Evolutionary conservation across 2,888 invertebrate species (phyloP), one percentile per base, ranked within the genome.

Genomic region (Synergus japonicus): DNA sequence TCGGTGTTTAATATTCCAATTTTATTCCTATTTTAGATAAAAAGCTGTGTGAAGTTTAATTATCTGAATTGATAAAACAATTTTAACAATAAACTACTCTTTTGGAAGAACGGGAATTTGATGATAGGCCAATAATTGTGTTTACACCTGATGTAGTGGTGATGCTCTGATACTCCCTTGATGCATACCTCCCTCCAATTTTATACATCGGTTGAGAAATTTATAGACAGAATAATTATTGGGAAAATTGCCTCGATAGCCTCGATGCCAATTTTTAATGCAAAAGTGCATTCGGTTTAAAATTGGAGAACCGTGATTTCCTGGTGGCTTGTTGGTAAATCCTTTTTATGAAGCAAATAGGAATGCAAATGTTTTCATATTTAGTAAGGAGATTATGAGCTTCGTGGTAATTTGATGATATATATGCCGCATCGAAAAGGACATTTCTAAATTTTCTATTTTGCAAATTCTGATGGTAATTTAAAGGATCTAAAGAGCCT

Each of bases 111-210:
- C 9, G 37, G 37, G 54, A 73, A 73, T 73, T 73, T n/a, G n/a
- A 54, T 73, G 73, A 73, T 49, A 29, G 46, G 69, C 15, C 49
- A 49, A 69, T 69, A 46, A 49, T 49, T 46, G 8, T 69, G 37
- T 69, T 69, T n/a, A 69, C 49, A 49, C 69, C 54, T 54, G n/a
- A 8, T n/a, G 67, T 44, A 44, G 67, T 46, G 44, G 13, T 67
- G 29, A 29, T 29, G 29, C 29, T 29, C 3, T 65, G 46, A 46
- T 29, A 15, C 13, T 69, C 29, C 29, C 15, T 69, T 54, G n/a
- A 69, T 37, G 29, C 46, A 69, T 37, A 3, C 4, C 22, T 54
- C 46, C 13, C 67, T 67, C 46, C 37, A n/a, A 69, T 69, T 69
- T 49, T n/a, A 69, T 29, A 37, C 49, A 49, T 49, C 15, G 22